Conservation (phyloP, 1,140 invertebrate genomes). For the Xylocopa sonorina region DNA sequence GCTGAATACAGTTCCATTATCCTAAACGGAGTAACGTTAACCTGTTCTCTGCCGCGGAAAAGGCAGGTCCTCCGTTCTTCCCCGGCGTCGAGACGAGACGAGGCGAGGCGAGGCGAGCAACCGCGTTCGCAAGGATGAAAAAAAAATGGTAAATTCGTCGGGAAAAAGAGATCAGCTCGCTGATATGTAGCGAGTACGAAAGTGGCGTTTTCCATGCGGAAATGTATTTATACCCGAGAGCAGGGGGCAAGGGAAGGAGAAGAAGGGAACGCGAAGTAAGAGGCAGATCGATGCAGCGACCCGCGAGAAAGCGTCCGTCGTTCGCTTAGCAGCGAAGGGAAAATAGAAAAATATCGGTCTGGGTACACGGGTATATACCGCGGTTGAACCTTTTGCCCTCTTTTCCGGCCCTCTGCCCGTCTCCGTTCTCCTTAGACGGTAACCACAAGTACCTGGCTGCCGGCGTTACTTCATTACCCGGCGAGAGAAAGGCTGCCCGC, state of each 20-base stretch:
- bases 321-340: slow-evolving; percentile 25
- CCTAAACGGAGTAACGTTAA: slow-evolving; percentile 10
- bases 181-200: slow-evolving; percentile 55
- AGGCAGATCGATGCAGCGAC: slow-evolving; percentile 39
- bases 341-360: slow-evolving; percentile 52
- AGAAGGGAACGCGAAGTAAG: not conserved
- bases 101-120: not conserved
- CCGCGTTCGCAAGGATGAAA: slow-evolving; percentile 34
- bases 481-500: slow-evolving; percentile 37
- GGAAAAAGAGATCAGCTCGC: slow-evolving; percentile 22
- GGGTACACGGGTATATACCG: slow-evolving; percentile 31
- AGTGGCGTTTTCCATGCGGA: slow-evolving; percentile 47
- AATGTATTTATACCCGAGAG: slow-evolving; percentile 56
- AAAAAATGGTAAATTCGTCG: slow-evolving; percentile 45
- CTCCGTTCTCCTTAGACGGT: slow-evolving; percentile 19
- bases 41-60: not conserved
- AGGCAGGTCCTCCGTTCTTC: not conserved
- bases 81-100: not conserved
- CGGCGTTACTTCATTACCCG: slow-evolving; percentile 60
- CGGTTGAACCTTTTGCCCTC: slow-evolving; percentile 27
- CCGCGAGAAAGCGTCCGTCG: slow-evolving; percentile 46
- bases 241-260: slow-evolving; percentile 30
- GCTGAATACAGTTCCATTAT: slow-evolving; percentile 23
- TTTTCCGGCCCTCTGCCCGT: slow-evolving; percentile 20
- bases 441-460: slow-evolving; percentile 53